Base-by-base conservation (phyloP, 2,113 vertebrate species). In the Talpa occidentalis region DNA sequence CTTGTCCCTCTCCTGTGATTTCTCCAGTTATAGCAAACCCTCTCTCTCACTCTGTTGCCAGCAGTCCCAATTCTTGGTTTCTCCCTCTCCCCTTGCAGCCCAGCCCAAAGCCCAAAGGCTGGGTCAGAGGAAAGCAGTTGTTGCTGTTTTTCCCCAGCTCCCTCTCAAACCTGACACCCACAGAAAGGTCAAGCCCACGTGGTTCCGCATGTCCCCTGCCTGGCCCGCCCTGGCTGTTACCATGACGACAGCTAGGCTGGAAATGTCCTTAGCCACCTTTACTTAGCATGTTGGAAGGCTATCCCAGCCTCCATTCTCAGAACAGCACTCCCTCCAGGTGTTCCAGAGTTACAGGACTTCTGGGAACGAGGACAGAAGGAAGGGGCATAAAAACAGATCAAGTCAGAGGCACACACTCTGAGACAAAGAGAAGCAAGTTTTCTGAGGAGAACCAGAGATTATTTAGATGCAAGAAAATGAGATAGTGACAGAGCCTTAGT, bases 171-270 rank as follows among this genome's bases (percentile, higher is more conserved):
- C 91, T 72, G 89, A 94, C 96, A 96, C 89, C 93, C 95, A 84
- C 74, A 49, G 92, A 96, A 97, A 97, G 97, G 97, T 97, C 96
- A 97, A 64, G 72, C 93, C 87, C 82, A 80, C 59, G 64, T 95
- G 95, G 74, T 86, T 88, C 62, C 1, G 12, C 64, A 40, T 40
- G 19, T 85, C 91, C 92, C 91, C 77, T 69, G 88, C 77, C 91
- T 85, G 92, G 97, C 90, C 95, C n/a, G 10, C 90, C 95, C 90
- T 73, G 49, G 74, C 83, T 95, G 96, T 97, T 97, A 73, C 96
- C 91, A 97, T 97, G 96, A 93, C 96, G 1, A 97, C 95, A 37
- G 42, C 91, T 56, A 81, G 66, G 87, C 79, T 69, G 78, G 66
- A 89, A 93, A 78, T 86, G 96, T 95, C 89, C 91, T 88, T 59